Base-by-base conservation (phyloP, 2,113 vertebrate genomes). In the Eublepharis macularius region DNA sequence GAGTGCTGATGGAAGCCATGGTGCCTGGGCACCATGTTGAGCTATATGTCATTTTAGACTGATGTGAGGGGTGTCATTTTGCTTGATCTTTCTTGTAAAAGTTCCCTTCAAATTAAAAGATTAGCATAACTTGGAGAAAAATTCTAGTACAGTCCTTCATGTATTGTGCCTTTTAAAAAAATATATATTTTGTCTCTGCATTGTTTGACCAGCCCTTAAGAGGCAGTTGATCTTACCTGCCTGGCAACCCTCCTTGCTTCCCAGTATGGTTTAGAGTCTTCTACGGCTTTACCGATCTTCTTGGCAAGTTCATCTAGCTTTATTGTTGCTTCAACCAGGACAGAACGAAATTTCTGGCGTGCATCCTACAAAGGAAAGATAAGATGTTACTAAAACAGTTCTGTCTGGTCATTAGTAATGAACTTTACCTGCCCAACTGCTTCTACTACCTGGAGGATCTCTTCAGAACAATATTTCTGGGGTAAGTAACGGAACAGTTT, bases 191-290 rank as follows among this genome's bases (percentile, higher is more conserved):
- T 54, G 4, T 17, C 54, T 24, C 17, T 21, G 54, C 54, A 24
- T 57, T 17, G 19, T 24, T 57, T 24, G 14, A 24, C 54, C 54
- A 57, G 54, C 19, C 19, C 19, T 57, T 21, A 57, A 17, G 54
- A 66, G 24, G 39, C 34, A 24, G 36, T 72, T 82, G 54, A 1
- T 78, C 97, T 96, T 85, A 98, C 98, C 98, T 99, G 98, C 87
- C 98, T 95, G 17, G 98, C 98, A 91, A 98, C 94, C 86, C 96
- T 96, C 54, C 98, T 96, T 17, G 98, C 98, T 94, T 99, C 98
- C 98, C 98, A 99, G 94, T 99, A 99, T 13, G 98, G 98, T 91
- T 99, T 99, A 4, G 98, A 99, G 85, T 99, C 98, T 72, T 99
- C 98, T 81, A 99, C 98, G 0, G 98, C 96, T 88, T 99, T 99